Conservation (phyloP, 2,113 vertebrate species). For the Epinephelus moara region DNA sequence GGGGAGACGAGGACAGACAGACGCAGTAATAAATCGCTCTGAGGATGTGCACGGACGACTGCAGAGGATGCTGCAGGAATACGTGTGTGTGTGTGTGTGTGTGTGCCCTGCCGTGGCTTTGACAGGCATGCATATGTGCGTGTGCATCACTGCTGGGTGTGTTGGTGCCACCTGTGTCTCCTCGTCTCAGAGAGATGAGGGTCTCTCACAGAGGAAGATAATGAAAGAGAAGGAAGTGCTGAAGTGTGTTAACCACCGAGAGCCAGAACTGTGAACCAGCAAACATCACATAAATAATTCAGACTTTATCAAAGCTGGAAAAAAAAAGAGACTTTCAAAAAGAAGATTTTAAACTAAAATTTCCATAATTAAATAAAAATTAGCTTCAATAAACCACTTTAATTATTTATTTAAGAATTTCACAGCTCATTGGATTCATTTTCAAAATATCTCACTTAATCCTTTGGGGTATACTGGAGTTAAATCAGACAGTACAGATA, state of each 20-base stretch:
- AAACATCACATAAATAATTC: background rate
- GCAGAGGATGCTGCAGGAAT: constrained; percentile 11
- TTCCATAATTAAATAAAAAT: background rate
- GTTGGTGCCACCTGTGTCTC: constrained; percentile 47
- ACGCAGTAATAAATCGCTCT: background rate
- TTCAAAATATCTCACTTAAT: too few relatives aligned
- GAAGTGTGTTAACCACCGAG: background rate
- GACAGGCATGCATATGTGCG: background rate
- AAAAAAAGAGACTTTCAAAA: background rate
- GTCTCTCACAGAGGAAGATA: background rate
- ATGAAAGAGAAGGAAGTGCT: constrained; percentile 4
- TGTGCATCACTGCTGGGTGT: background rate
- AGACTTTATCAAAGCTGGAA: background rate
- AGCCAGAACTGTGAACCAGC: background rate
- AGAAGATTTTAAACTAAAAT: background rate
- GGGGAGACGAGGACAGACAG: constrained; percentile 29
- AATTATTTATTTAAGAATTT: background rate
- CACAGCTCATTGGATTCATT: background rate
- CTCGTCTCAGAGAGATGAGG: constrained; percentile 23
- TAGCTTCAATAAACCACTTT: background rate
- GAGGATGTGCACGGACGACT: background rate
- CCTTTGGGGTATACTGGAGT: too few relatives aligned
- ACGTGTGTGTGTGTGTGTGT: background rate
- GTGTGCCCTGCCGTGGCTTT: background rate
- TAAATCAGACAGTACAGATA: too few relatives aligned